Percentiles rank a stretch among this genome's conserved stretches.
Conservation (phyloP, 2,888 invertebrate genomes). For the Mythimna loreyi region DNA sequence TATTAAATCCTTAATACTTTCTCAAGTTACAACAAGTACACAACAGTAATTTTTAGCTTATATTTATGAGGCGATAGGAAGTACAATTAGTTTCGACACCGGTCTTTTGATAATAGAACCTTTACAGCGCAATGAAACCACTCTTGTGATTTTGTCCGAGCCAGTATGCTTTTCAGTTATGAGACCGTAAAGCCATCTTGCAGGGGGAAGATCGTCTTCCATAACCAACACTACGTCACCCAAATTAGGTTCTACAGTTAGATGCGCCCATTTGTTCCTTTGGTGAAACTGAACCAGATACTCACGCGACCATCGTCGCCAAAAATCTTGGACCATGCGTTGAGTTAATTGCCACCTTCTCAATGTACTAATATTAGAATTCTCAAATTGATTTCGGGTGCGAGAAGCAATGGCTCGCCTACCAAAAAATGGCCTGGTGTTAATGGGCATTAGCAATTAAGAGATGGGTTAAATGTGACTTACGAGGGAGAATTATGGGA, state of each 20-base stretch:
- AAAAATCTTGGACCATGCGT: not conserved
- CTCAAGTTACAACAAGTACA: no score
- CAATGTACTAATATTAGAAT: no score
- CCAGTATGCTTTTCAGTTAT: slow-evolving; percentile 3
- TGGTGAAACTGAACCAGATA: slow-evolving; percentile 10
- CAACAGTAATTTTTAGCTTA: no score
- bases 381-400: no score
- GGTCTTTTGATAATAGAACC: not conserved
- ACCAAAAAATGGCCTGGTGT: no score
- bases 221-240: slow-evolving; percentile 9
- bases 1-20: no score
- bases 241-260: slow-evolving; percentile 2
- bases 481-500: no score
- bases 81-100: not conserved
- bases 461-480: no score
- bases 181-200: slow-evolving; percentile 2
- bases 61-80: not conserved
- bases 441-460: no score
- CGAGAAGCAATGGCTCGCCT: no score
- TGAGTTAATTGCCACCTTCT: no score
- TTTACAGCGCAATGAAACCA: not conserved
- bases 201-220: slow-evolving; percentile 5
- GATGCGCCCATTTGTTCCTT: slow-evolving; percentile 7
- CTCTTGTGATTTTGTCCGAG: not conserved
- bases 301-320: not conserved